Base-by-base conservation (phyloP, 2,888 invertebrate species). In the Ichneumoninae sp. region DNA sequence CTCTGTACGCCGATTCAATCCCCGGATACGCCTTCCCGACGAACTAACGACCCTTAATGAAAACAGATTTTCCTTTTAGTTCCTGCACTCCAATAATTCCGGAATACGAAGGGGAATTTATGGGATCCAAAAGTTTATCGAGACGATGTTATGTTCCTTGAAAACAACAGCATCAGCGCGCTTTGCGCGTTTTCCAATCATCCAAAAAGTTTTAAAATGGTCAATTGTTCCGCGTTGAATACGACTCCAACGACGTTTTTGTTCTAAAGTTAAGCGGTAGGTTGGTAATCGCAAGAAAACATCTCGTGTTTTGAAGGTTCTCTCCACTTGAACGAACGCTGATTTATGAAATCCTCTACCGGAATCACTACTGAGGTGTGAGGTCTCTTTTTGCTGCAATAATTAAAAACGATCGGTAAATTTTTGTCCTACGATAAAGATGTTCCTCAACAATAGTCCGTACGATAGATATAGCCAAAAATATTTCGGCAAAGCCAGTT, bases 1-100 rank as follows among this genome's bases (percentile, higher is more conserved):
- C 30, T 63, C 19, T 69, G 69, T 69, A 63, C 65, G 50, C 47
- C 36, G 75, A 73, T 80, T 68, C 40, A 68, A 66, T 74, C 68
- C 60, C 7, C 54, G 54, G 10, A 60, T 81, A 52, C 36, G 19
- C 54, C 44, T 19, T 13, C 19, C 40, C 13, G 80, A 47, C 50
- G 19, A 54, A 52, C 22, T 50, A 33, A 54, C 26, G 60, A 19
- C 19, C 19, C n/a, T 74, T 22, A 47, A 74, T 54, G 22, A 44
- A 66, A 57, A 74, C 36, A 68, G 19, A 68, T 80, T 68, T 57
- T 40, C 30, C 5, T 26, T 50, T 50, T 30, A 13, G 47, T 70
- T 22, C 19, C 57, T 69, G 8, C 60, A 8, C 26, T 60, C 30
- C 30, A 60, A 60, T 60, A 60, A 60, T 54, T 54, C 22, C 10